phyloP scores from a whole-genome alignment of 2,797 vertebrate genomes.

The Pyrrhura leucotis region DNA sequence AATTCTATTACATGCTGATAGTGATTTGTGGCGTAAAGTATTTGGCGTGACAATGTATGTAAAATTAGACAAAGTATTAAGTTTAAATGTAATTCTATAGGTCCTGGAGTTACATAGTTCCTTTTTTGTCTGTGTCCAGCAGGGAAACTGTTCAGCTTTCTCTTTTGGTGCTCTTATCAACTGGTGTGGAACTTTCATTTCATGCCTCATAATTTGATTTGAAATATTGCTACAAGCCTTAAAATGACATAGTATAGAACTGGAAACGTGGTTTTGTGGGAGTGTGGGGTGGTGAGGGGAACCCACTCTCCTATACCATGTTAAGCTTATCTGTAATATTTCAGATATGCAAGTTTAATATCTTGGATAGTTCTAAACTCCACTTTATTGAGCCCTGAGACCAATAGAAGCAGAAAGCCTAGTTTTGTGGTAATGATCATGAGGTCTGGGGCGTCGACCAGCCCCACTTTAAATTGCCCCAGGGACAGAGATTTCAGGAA shows the following conservation, averaged over 20 bases:
- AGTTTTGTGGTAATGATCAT: background rate
- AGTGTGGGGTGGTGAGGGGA: background rate
- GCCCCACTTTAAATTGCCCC: background rate
- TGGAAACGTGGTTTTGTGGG: background rate
- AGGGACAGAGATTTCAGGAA: background rate
- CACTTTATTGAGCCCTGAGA: background rate
- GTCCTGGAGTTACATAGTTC: background rate
- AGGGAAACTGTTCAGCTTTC: background rate
- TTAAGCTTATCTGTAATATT: background rate
- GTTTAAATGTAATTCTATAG: background rate
- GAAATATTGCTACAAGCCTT: background rate
- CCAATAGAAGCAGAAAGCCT: background rate
- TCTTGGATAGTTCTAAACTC: background rate
- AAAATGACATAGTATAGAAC: background rate
- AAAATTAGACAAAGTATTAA: background rate
- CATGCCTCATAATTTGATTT: background rate
- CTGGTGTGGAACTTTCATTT: background rate
- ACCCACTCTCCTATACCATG: fast-evolving
- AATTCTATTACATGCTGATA: background rate
- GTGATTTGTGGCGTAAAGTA: background rate
- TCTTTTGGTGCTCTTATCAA: background rate
- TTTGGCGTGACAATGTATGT: background rate
- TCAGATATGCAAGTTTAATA: background rate
- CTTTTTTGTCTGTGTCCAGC: background rate
- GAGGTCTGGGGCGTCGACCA: background rate